Evolutionary conservation across 2,888 invertebrate genomes (phyloP).

Genomic region (Orchesella flavescens): DNA sequence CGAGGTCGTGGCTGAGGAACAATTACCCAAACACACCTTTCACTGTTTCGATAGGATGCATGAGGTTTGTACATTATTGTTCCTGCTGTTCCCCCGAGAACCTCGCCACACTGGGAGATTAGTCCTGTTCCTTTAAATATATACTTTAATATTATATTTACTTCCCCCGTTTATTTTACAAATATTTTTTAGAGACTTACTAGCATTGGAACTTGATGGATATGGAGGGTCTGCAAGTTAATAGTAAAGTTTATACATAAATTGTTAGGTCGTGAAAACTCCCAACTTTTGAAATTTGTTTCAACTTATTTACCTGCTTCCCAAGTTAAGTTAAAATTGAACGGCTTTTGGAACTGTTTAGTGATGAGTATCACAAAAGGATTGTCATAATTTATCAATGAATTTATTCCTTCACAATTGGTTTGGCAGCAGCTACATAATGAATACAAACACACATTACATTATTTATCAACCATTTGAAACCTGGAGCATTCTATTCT

Average conservation of each 20-base stretch:
- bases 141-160: not conserved
- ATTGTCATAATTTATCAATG: slow-evolving; percentile 17
- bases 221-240: slow-evolving; percentile 40
- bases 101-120: slow-evolving; percentile 43
- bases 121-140: no score
- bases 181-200: not conserved
- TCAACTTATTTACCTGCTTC: not conserved
- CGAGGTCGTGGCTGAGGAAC: slow-evolving; percentile 53
- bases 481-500: not conserved
- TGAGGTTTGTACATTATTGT: slow-evolving; percentile 41
- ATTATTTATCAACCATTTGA: not conserved
- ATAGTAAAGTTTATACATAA: no score
- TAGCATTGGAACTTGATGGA: slow-evolving; percentile 18
- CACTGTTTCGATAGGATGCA: slow-evolving; percentile 26
- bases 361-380: slow-evolving; percentile 6
- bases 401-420: not conserved
- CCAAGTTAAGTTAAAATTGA: slow-evolving; percentile 5
- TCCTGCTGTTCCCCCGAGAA: slow-evolving; percentile 37
- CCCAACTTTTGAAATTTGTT: no score
- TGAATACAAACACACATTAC: not conserved
- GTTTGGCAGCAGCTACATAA: slow-evolving; percentile 1
- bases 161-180: not conserved
- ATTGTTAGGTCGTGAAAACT: no score
- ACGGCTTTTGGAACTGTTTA: not conserved
- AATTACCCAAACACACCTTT: slow-evolving; percentile 57